phyloP scores from a whole-genome alignment of 1,140 invertebrate genomes.

The Drosophila oshimai region DNA sequence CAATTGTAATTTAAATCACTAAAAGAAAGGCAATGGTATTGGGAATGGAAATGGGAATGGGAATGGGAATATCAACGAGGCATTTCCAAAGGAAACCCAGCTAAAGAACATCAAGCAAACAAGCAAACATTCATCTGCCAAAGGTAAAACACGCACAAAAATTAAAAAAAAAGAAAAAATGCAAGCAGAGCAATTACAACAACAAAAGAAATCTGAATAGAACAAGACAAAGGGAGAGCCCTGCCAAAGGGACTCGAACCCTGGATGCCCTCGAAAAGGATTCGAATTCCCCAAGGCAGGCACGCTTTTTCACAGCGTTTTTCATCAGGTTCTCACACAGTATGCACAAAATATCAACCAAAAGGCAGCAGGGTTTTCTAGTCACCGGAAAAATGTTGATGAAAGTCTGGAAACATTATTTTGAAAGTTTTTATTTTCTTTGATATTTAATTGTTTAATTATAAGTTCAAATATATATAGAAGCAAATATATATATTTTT shows the following conservation, averaged over 20 bases:
- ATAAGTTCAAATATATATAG: too few relatives aligned
- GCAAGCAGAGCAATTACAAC: slow-evolving; percentile 31
- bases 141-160: slow-evolving; percentile 6
- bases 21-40: not conserved
- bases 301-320: too few relatives aligned
- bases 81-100: slow-evolving; percentile 4
- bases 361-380: too few relatives aligned
- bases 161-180: not conserved
- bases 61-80: slow-evolving; percentile 11
- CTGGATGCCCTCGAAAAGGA: not conserved
- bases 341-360: too few relatives aligned
- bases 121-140: slow-evolving; percentile 21
- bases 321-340: too few relatives aligned
- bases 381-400: too few relatives aligned
- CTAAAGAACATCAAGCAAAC: slow-evolving; percentile 35
- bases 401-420: too few relatives aligned
- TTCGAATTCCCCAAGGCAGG: too few relatives aligned
- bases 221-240: not conserved
- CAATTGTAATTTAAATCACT: slow-evolving; percentile 39
- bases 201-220: slow-evolving; percentile 8
- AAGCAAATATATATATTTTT: too few relatives aligned
- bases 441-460: too few relatives aligned
- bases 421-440: too few relatives aligned
- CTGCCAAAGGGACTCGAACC: not conserved
- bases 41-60: not conserved